phyloP scores from a whole-genome alignment of 2,888 invertebrate genomes.

The Allygus modestus region DNA sequence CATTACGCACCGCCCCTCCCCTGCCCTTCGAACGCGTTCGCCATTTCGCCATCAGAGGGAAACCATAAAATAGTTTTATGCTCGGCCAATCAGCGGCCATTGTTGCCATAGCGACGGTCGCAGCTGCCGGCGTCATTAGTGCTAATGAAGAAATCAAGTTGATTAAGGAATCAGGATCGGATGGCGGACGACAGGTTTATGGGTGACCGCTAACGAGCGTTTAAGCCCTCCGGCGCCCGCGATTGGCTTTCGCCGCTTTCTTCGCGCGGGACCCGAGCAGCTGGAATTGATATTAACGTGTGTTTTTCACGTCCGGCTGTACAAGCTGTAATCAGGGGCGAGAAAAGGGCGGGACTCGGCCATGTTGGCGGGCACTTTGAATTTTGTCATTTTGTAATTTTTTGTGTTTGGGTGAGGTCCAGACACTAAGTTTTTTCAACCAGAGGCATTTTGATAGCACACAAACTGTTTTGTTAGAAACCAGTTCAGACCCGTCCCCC shows the following conservation, averaged over 20 bases:
- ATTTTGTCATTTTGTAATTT: too few species aligned
- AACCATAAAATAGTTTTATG: constrained; percentile 56
- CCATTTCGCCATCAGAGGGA: constrained; percentile 52
- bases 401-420: too few species aligned
- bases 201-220: constrained; percentile 37
- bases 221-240: constrained; percentile 4
- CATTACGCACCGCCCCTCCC: too few species aligned
- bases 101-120: constrained; percentile 9
- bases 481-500: too few species aligned
- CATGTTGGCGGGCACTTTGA: too few species aligned
- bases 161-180: constrained; percentile 59
- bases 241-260: constrained; percentile 37
- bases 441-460: too few species aligned
- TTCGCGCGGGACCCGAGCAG: neutral
- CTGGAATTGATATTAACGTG: too few species aligned
- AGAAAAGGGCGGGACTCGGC: too few species aligned
- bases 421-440: too few species aligned
- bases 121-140: constrained; percentile 50
- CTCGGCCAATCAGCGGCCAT: constrained; percentile 47
- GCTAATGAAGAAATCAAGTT: constrained; percentile 57
- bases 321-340: too few species aligned
- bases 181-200: constrained; percentile 48
- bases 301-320: too few species aligned
- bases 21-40: neutral
- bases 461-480: too few species aligned